Percentiles rank a stretch among this genome's conserved stretches.
Conservation (phyloP, 2,797 vertebrate genomes). For the Balearica regulorum region DNA sequence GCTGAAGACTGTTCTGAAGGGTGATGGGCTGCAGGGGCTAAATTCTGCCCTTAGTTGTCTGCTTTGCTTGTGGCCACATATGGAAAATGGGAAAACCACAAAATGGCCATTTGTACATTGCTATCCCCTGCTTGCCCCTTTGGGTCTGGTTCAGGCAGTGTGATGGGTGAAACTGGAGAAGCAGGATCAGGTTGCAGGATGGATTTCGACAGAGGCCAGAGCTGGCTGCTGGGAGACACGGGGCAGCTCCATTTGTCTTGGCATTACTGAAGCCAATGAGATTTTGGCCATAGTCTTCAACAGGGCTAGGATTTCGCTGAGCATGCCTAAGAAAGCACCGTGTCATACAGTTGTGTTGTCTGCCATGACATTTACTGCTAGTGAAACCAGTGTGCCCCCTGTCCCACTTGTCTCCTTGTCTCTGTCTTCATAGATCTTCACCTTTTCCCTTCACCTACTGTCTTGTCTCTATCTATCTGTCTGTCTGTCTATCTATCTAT, state of each 20-base stretch:
- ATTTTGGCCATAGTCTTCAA: constrained; percentile 33
- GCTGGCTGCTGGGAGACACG: not conserved
- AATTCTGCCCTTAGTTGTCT: not conserved
- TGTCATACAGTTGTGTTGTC: not conserved
- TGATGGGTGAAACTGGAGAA: constrained; percentile 17
- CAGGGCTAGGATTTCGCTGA: not conserved
- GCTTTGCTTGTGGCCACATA: not conserved
- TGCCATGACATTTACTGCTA: not conserved
- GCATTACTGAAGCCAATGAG: constrained; percentile 28
- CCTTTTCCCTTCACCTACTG: not conserved
- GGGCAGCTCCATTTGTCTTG: not conserved
- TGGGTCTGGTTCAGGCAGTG: not conserved
- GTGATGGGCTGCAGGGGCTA: not conserved
- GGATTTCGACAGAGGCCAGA: not conserved
- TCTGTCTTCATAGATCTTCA: not conserved
- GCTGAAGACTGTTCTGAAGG: not conserved
- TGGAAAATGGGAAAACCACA: not conserved
- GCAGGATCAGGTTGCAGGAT: not conserved
- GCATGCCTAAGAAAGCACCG: not conserved
- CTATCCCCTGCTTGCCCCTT: not conserved
- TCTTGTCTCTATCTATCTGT: not conserved
- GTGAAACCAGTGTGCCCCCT: not conserved
- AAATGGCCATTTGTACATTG: not conserved
- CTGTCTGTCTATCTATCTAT: not conserved
- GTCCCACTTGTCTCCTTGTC: not conserved